A percentile compares a stretch with the other conserved stretches of the same genome.
Conservation (phyloP, 1,140 invertebrate genomes). For the Cotesia typhae region DNA sequence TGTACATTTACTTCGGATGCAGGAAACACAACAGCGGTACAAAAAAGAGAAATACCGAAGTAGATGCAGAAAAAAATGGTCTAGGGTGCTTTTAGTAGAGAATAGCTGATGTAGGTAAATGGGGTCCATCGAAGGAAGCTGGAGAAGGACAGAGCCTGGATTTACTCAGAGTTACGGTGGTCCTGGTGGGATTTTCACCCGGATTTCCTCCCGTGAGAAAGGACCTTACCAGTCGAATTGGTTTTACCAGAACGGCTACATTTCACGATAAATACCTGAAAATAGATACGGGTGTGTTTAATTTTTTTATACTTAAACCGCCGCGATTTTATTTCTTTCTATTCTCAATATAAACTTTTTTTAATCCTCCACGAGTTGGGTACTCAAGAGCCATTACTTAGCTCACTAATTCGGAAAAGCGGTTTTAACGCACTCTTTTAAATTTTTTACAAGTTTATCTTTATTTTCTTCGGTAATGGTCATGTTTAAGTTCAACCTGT, state of each 20-base stretch:
- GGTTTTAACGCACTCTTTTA: not conserved
- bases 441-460: too few species aligned
- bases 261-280: conserved; percentile 41
- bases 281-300: conserved; percentile 39
- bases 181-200: conserved; percentile 37
- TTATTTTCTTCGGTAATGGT: too few species aligned
- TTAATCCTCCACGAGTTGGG: too few species aligned
- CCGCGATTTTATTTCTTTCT: conserved; percentile 2
- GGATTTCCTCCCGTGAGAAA: conserved; percentile 36
- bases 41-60: not conserved
- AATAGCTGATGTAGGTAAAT: conserved; percentile 39
- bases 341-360: conserved; percentile 12
- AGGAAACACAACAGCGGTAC: conserved; percentile 1
- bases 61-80: not conserved
- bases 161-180: conserved; percentile 42
- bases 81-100: conserved; percentile 29
- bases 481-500: too few species aligned
- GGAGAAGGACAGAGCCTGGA: conserved; percentile 35
- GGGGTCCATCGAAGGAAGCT: conserved; percentile 23
- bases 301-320: conserved; percentile 14
- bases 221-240: conserved; percentile 37
- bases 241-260: conserved; percentile 40
- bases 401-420: conserved; percentile 20
- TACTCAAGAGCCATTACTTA: conserved; percentile 11
- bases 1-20: not conserved